These are phyloP conservation scores for Hemibagrus guttatus DNA, from an alignment of 2,797 vertebrate species.

Conservation along the genomic window DNA sequence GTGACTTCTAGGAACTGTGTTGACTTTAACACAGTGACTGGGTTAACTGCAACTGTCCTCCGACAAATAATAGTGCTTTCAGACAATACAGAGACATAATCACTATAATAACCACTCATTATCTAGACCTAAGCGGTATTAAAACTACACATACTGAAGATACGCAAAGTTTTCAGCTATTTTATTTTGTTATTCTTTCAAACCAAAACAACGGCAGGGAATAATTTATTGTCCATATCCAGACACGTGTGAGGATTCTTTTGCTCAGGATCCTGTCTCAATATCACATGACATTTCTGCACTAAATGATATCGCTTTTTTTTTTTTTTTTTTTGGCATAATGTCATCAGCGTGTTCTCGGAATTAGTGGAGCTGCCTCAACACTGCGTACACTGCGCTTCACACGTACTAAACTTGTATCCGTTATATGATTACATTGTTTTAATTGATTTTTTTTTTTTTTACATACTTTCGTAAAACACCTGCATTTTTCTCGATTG, in stretches of 20 bases:
- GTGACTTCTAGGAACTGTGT: conserved; percentile 11
- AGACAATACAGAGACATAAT: not conserved
- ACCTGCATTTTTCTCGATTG: too few species aligned
- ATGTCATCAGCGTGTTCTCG: not conserved
- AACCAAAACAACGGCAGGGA: not conserved
- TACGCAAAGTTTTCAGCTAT: not conserved
- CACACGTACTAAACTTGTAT: not conserved
- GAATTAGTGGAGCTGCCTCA: not conserved
- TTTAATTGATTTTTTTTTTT: too few species aligned
- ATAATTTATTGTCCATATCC: not conserved
- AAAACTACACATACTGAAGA: not conserved
- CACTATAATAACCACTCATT: not conserved
- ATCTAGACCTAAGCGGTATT: not conserved
- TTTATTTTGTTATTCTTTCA: not conserved
- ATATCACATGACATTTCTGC: not conserved
- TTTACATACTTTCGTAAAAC: not conserved
- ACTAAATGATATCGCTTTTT: not conserved
- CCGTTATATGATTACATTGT: not conserved
- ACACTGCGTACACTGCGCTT: not conserved
- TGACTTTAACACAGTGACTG: not conserved
- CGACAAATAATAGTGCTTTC: not conserved
- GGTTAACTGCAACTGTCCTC: not conserved
- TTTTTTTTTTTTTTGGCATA: not conserved
- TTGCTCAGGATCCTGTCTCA: not conserved
- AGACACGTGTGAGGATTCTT: not conserved